These are phyloP conservation scores for Graptemys geographica DNA, from an alignment of 2,797 vertebrate species.

Conservation along the genomic window DNA sequence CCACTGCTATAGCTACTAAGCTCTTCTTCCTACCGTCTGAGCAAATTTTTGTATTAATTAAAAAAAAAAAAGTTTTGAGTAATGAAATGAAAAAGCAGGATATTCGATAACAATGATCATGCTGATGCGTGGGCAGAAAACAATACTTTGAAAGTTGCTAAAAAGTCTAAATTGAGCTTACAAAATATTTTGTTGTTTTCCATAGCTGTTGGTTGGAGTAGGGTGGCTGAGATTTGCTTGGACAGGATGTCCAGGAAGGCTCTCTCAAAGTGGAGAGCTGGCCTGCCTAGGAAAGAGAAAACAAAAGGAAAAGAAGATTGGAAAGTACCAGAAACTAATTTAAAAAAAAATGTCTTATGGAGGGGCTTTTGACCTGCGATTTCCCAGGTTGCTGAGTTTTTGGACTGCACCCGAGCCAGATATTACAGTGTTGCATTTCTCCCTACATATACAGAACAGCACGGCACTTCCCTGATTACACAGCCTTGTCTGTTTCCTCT, in stretches of 20 bases:
- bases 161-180: not conserved
- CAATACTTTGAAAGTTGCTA: not conserved
- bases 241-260: not conserved
- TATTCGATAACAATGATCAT: not conserved
- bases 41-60: not conserved
- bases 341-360: not conserved
- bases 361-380: not conserved
- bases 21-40: not conserved
- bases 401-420: not conserved
- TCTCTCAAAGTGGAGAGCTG: not conserved
- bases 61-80: not conserved
- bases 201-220: not conserved
- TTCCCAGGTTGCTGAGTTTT: not conserved
- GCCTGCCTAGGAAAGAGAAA: not conserved
- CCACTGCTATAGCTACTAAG: no score
- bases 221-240: not conserved
- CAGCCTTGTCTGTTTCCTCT: not conserved
- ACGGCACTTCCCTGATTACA: not conserved
- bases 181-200: not conserved
- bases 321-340: constrained; percentile 17
- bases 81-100: not conserved
- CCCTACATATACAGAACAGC: not conserved
- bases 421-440: not conserved
- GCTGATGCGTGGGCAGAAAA: not conserved
- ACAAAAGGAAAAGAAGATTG: not conserved